A percentile compares a stretch with the other conserved stretches of the same genome.
Evolutionary conservation across 2,797 vertebrate species (phyloP).

Genomic region (Sebastes iracundus): DNA sequence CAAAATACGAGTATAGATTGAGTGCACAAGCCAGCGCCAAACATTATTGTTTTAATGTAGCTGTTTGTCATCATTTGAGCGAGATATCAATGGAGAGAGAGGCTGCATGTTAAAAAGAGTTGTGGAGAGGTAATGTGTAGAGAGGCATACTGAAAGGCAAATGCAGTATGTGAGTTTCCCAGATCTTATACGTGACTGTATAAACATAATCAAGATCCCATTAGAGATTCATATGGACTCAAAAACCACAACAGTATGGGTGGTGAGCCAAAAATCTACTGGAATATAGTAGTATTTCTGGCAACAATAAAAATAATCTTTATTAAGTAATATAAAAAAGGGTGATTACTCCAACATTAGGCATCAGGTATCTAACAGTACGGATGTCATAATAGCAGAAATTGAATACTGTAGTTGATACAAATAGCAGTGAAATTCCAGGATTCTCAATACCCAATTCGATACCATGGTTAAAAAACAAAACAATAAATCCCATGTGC

Average conservation of each 20-base stretch:
- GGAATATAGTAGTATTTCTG: not conserved
- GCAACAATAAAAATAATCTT: not conserved
- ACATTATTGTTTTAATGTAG: conserved; percentile 37
- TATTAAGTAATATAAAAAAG: not conserved
- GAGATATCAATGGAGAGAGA: conserved; percentile 9
- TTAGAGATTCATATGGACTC: not conserved
- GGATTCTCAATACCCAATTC: too few relatives aligned
- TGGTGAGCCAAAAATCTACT: not conserved
- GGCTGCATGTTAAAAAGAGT: not conserved
- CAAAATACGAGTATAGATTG: not conserved
- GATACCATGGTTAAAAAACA: too few relatives aligned
- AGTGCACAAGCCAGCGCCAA: not conserved
- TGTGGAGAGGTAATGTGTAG: not conserved
- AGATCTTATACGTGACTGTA: not conserved
- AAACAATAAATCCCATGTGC: too few relatives aligned
- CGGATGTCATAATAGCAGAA: too few relatives aligned
- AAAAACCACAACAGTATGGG: not conserved
- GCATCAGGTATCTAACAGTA: too few relatives aligned
- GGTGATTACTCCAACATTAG: too few relatives aligned
- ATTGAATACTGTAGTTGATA: too few relatives aligned
- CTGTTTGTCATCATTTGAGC: conserved; percentile 43
- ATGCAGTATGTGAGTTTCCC: not conserved
- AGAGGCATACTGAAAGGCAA: not conserved
- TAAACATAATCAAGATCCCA: not conserved
- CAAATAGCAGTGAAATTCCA: too few relatives aligned